Percentiles rank a stretch among this genome's conserved stretches.
Evolutionary conservation across 2,888 invertebrate genomes (phyloP).

Genomic region (Caenorhabditis sp.): DNA sequence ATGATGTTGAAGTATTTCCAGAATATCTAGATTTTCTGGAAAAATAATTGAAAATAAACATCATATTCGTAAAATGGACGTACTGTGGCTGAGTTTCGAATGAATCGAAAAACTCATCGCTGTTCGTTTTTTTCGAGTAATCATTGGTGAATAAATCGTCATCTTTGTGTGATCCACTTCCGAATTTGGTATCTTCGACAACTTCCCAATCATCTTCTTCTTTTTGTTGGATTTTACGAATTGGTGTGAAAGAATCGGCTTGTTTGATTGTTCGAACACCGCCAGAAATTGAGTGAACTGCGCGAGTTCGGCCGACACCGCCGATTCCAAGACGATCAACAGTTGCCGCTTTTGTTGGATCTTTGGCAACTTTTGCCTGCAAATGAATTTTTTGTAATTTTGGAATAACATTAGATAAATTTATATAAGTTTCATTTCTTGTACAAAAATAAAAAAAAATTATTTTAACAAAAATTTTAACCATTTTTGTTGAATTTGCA

Average conservation of each 20-base stretch:
- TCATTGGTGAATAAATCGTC: constrained; percentile 50
- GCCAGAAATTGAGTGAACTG: constrained; percentile 61
- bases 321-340: constrained; percentile 94
- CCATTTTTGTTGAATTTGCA: no score
- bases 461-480: no score
- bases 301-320: constrained; percentile 55
- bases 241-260: constrained; percentile 29
- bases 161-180: constrained; percentile 21
- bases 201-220: constrained; percentile 67
- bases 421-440: no score
- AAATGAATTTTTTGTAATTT: no score
- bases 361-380: constrained; percentile 73
- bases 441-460: no score
- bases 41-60: no score
- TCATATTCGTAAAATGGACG: constrained; percentile 8
- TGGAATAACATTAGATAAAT: no score
- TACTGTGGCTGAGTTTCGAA: constrained; percentile 55
- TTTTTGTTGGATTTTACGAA: constrained; percentile 15
- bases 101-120: constrained; percentile 66
- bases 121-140: constrained; percentile 42
- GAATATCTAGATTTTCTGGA: constrained; percentile 47
- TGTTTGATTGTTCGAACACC: constrained; percentile 66
- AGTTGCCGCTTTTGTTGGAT: constrained; percentile 86
- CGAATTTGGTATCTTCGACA: constrained; percentile 43
- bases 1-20: constrained; percentile 22